A percentile compares a stretch with the other conserved stretches of the same genome.
phyloP scores from a whole-genome alignment of 2,113 vertebrate species.

The Madoqua kirkii region DNA sequence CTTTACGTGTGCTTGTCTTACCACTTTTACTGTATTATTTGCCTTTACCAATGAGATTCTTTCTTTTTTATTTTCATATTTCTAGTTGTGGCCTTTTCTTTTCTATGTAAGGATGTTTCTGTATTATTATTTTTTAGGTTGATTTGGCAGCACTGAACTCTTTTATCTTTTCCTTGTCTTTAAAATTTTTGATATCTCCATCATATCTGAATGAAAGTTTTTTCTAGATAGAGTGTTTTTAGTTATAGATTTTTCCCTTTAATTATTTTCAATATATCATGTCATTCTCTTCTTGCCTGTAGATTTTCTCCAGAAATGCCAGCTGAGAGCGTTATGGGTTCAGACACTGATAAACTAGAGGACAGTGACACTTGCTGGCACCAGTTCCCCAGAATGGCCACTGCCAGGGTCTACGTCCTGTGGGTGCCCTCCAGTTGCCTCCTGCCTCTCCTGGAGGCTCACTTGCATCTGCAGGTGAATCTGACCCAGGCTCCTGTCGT shows the following conservation, averaged over 20 bases:
- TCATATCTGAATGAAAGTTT: background rate
- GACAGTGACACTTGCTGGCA: background rate
- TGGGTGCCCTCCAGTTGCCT: background rate
- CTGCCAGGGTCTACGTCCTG: background rate
- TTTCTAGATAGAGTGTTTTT: background rate
- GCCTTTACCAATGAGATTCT: background rate
- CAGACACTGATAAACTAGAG: background rate
- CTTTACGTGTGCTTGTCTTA: background rate
- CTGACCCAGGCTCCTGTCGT: background rate
- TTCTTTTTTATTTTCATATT: background rate
- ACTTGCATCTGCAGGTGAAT: background rate
- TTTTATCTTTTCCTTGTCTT: background rate
- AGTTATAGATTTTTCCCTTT: background rate
- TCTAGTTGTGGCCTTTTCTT: background rate
- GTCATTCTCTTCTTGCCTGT: background rate
- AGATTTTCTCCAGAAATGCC: background rate
- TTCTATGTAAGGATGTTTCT: background rate
- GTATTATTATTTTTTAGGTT: background rate
- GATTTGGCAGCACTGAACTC: accelerated
- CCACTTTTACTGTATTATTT: background rate
- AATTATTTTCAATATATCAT: background rate
- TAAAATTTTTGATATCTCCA: background rate
- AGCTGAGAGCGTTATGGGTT: background rate
- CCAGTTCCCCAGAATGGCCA: accelerated
- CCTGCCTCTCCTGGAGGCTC: background rate